These are phyloP conservation scores for Empidonax traillii DNA, from an alignment of 2,113 vertebrate species.

Conservation along the genomic window DNA sequence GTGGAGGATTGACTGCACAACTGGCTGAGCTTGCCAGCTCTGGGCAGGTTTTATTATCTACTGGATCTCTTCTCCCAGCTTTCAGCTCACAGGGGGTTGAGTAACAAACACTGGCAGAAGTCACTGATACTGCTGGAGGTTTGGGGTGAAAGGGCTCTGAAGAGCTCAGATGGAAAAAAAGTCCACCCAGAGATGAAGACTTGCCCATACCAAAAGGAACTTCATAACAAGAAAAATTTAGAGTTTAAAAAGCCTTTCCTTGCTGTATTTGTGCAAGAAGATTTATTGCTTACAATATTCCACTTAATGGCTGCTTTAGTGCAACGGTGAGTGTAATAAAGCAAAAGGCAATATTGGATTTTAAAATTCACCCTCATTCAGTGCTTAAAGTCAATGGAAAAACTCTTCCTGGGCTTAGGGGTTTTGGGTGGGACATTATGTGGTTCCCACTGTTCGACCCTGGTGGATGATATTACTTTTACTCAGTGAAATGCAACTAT, in stretches of 20 bases:
- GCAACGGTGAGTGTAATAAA: neutral
- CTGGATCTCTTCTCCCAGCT: rapidly evolving
- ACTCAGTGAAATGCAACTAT: neutral
- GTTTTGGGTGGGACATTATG: neutral
- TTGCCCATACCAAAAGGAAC: neutral
- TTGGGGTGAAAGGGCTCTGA: neutral
- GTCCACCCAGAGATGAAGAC: neutral
- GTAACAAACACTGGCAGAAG: rapidly evolving
- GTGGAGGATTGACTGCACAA: neutral
- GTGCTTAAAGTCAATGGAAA: neutral
- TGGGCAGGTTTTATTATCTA: neutral
- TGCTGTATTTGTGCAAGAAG: neutral
- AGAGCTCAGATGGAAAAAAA: neutral
- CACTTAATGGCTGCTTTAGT: neutral
- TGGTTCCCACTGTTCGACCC: neutral
- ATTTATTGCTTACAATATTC: neutral
- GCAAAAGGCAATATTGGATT: neutral
- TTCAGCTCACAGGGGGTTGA: neutral
- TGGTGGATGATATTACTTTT: neutral
- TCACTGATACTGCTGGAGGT: neutral
- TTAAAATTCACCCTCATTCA: neutral
- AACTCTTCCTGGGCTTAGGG: neutral
- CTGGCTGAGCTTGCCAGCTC: neutral
- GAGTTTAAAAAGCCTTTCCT: neutral
- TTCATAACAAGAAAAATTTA: neutral